Conservation (phyloP, 2,113 vertebrate species). For the Takifugu bimaculatus region DNA sequence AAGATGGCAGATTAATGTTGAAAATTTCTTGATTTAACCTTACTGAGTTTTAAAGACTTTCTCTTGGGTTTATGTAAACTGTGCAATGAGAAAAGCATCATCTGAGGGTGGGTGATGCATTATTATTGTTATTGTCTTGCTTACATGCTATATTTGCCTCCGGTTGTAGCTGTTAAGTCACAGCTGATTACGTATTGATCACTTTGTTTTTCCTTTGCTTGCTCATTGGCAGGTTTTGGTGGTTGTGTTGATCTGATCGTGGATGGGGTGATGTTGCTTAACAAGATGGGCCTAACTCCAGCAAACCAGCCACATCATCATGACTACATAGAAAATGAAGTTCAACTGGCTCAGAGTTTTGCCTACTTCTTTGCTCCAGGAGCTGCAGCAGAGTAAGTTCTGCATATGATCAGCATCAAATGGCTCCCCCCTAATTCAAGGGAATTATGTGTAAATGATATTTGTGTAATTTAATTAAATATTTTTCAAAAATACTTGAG, state of each 20-base stretch:
- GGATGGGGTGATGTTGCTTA: constrained; percentile 74
- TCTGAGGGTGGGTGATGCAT: too few species aligned
- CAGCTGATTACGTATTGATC: background rate
- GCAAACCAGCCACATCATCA: constrained; percentile 74
- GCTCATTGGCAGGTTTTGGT: constrained; percentile 74
- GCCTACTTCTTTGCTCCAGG: constrained; percentile 82
- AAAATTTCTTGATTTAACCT: too few species aligned
- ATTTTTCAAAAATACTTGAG: background rate
- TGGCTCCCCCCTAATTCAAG: background rate
- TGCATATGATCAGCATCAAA: background rate
- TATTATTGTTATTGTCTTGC: too few species aligned
- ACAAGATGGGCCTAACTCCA: constrained; percentile 72
- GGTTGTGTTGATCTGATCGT: constrained; percentile 82
- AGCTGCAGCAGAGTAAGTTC: constrained; percentile 81
- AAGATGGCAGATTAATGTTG: too few species aligned
- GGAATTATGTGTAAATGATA: too few species aligned
- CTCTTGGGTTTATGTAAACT: too few species aligned
- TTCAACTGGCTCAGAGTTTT: constrained; percentile 80
- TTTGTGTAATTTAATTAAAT: too few species aligned
- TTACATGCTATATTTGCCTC: background rate
- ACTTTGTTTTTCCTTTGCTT: background rate
- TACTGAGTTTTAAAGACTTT: too few species aligned
- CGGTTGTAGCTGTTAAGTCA: too few species aligned
- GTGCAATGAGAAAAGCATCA: too few species aligned
- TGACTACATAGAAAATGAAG: constrained; percentile 72